Conservation (phyloP, 2,797 vertebrate genomes). For the Coracias cyanogaster region DNA sequence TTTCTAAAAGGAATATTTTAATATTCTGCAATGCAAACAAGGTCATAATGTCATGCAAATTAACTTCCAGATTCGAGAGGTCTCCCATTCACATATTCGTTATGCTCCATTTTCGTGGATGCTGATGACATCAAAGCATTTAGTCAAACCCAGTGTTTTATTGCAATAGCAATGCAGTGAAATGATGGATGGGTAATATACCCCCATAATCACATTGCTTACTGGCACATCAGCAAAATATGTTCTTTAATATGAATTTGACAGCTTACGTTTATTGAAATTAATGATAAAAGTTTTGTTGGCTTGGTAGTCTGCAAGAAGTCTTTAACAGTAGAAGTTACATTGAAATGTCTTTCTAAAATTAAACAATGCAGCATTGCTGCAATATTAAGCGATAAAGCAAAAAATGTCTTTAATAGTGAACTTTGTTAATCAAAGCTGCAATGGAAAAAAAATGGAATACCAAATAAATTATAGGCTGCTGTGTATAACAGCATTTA, state of each 20-base stretch:
- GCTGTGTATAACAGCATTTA: background rate
- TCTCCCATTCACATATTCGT: slow-evolving; percentile 48
- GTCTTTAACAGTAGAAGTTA: background rate
- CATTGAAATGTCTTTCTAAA: background rate
- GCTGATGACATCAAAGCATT: slow-evolving; percentile 59
- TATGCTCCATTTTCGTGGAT: slow-evolving; percentile 57
- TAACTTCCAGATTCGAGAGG: slow-evolving; percentile 55
- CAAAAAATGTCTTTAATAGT: background rate
- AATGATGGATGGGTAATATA: background rate
- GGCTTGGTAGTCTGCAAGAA: background rate
- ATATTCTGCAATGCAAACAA: slow-evolving; percentile 68
- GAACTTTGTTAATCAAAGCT: background rate
- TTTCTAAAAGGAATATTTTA: slow-evolving; percentile 48
- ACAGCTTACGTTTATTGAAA: background rate
- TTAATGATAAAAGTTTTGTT: background rate
- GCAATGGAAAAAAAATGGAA: background rate
- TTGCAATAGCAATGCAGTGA: background rate
- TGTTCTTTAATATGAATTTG: background rate
- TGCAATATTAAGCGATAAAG: background rate
- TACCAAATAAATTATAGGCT: background rate
- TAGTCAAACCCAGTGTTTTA: slow-evolving; percentile 10
- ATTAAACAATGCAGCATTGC: background rate
- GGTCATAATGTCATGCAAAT: slow-evolving; percentile 71
- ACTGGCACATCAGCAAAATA: background rate
- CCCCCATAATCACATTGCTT: background rate